Conservation (phyloP, 1,140 invertebrate species). For the Metaphire vulgaris region DNA sequence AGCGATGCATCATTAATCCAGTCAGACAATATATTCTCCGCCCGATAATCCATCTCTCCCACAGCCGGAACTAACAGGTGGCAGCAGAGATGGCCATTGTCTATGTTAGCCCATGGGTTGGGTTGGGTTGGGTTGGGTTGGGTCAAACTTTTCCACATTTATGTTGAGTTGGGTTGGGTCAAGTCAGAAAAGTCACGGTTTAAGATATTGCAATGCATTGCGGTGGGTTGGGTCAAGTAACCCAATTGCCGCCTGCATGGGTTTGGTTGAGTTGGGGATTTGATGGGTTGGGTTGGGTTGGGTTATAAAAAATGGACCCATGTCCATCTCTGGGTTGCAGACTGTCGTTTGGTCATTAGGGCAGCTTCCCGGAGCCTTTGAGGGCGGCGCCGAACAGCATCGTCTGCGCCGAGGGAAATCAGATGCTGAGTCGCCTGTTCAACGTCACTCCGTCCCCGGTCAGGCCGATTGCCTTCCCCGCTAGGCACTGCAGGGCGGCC, state of each 20-base stretch:
- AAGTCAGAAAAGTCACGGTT: not conserved
- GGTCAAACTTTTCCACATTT: too few relatives aligned
- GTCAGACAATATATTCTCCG: too few relatives aligned
- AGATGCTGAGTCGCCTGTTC: slow-evolving; percentile 5
- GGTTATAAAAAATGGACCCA: not conserved
- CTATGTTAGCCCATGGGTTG: too few relatives aligned
- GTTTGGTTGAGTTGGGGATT: too few relatives aligned
- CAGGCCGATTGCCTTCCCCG: not conserved
- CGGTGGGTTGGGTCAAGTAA: not conserved
- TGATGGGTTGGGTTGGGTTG: too few relatives aligned
- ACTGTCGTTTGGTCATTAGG: slow-evolving; percentile 11
- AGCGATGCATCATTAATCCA: too few relatives aligned
- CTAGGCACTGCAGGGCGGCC: slow-evolving; percentile 2
- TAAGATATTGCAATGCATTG: not conserved
- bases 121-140: too few relatives aligned
- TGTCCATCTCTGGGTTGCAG: not conserved
- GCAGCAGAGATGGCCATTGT: too few relatives aligned
- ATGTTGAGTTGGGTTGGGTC: not conserved
- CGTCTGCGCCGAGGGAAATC: slow-evolving; percentile 13
- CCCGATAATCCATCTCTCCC: too few relatives aligned
- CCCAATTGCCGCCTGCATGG: not conserved
- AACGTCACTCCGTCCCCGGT: slow-evolving; percentile 5
- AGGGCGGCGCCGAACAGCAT: slow-evolving; percentile 23
- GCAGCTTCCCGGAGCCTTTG: slow-evolving; percentile 18
- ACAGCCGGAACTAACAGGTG: too few relatives aligned